A percentile compares a stretch with the other conserved stretches of the same genome.
Evolutionary conservation across 2,113 vertebrate species (phyloP).

Genomic region (Phocoena sinus): DNA sequence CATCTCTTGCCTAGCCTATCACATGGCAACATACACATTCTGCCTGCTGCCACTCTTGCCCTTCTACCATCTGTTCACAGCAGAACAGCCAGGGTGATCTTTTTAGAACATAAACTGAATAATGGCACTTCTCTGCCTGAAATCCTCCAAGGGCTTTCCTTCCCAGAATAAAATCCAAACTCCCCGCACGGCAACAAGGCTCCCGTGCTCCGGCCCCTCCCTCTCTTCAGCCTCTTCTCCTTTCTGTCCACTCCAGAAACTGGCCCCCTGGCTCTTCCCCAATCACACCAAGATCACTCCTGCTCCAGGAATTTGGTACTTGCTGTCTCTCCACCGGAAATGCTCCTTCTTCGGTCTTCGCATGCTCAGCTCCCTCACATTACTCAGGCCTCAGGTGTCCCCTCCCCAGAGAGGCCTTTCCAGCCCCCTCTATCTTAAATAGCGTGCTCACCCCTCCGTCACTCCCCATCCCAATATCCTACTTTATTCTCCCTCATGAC

Average conservation of each 20-base stretch:
- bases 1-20: background rate
- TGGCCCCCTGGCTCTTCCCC: background rate
- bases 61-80: background rate
- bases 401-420: background rate
- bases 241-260: background rate
- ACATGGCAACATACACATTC: accelerated
- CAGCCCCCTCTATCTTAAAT: background rate
- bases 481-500: background rate
- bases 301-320: background rate
- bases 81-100: background rate
- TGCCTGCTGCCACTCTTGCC: too few species aligned
- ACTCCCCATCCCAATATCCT: background rate
- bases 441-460: background rate
- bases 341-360: background rate
- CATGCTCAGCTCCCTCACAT: background rate
- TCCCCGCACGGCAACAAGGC: background rate
- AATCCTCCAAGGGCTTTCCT: background rate
- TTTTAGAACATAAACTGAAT: background rate
- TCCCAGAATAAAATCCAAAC: background rate
- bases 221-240: background rate
- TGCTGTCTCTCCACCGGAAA: background rate
- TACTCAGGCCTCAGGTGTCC: background rate
- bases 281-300: background rate
- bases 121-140: background rate
- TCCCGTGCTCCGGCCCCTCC: background rate